phyloP scores from a whole-genome alignment of 2,113 vertebrate genomes.

The Grallaria varia region DNA sequence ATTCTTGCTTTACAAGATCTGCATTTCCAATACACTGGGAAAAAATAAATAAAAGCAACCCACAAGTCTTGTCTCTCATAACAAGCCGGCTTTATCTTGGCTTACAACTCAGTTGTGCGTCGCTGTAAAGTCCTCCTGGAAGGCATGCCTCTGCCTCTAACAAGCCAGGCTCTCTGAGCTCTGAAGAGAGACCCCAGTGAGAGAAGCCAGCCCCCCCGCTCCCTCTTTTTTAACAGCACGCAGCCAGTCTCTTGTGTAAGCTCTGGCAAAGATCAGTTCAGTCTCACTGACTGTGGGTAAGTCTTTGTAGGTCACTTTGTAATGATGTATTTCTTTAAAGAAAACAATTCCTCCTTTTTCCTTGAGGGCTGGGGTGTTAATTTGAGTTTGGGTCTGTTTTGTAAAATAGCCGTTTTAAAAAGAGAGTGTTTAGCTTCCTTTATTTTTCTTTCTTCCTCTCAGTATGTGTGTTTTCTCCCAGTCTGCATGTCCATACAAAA shows the following conservation, averaged over 20 bases:
- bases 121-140: conserved; percentile 50
- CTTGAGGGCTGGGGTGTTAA: conserved; percentile 7
- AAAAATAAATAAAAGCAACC: conserved; percentile 51
- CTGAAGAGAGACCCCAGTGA: conserved; percentile 50
- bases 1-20: conserved; percentile 17
- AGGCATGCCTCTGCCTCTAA: conserved; percentile 31
- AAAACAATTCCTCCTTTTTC: conserved; percentile 36
- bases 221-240: conserved; percentile 27
- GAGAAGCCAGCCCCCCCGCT: conserved; percentile 9
- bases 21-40: conserved; percentile 37
- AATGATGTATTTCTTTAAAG: conserved; percentile 47
- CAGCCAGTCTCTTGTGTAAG: conserved; percentile 56
- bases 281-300: conserved; percentile 16
- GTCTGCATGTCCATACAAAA: neutral
- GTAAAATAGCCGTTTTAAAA: neutral
- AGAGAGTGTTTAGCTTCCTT: neutral
- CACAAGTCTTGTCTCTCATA: conserved; percentile 40
- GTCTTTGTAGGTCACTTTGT: conserved; percentile 66
- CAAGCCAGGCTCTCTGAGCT: conserved; percentile 37
- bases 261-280: conserved; percentile 55
- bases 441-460: neutral
- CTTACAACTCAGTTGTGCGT: conserved; percentile 30
- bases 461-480: neutral
- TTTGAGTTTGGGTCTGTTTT: conserved; percentile 25
- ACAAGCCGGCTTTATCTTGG: conserved; percentile 49